These are phyloP conservation scores for Pyrocoelia pectoralis DNA, from an alignment of 2,888 invertebrate genomes.

Conservation along the genomic window DNA sequence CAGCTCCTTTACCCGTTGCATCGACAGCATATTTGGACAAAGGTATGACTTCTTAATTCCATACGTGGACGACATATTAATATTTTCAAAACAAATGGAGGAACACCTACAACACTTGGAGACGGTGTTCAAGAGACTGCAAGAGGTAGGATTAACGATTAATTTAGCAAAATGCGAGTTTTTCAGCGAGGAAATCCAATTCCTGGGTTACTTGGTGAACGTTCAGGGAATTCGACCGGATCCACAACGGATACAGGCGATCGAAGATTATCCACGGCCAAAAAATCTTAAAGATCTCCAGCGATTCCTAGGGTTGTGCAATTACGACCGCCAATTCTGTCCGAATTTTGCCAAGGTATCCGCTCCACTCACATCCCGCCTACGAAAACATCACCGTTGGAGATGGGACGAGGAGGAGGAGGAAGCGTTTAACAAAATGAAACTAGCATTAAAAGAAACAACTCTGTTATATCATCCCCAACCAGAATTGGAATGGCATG, in stretches of 20 bases:
- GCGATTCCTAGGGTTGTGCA: constrained; percentile 44
- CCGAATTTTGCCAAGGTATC: constrained; percentile 35
- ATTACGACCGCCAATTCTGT: constrained; percentile 43
- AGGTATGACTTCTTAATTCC: constrained; percentile 7
- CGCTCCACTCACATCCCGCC: constrained; percentile 14
- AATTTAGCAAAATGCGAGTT: constrained; percentile 26
- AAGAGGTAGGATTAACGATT: constrained; percentile 22
- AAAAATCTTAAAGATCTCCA: constrained; percentile 43
- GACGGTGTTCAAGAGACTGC: constrained; percentile 16
- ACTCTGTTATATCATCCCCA: constrained; percentile 26
- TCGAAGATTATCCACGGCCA: constrained; percentile 43
- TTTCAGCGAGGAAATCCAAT: constrained; percentile 19
- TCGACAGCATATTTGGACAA: background rate
- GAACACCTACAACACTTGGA: constrained; percentile 31
- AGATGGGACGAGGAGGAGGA: constrained; percentile 2
- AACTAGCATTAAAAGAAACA: constrained; percentile 6
- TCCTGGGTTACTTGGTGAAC: constrained; percentile 28
- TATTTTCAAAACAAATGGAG: constrained; percentile 18
- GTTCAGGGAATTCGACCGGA: constrained; percentile 22
- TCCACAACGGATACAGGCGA: constrained; percentile 38
- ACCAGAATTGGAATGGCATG: constrained; percentile 10
- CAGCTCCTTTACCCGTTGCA: background rate
- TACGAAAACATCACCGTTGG: constrained; percentile 26
- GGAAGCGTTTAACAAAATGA: constrained; percentile 17
- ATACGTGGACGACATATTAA: constrained; percentile 33